Evolutionary conservation across 2,888 invertebrate genomes (phyloP).

Genomic region (Alitta virens): DNA sequence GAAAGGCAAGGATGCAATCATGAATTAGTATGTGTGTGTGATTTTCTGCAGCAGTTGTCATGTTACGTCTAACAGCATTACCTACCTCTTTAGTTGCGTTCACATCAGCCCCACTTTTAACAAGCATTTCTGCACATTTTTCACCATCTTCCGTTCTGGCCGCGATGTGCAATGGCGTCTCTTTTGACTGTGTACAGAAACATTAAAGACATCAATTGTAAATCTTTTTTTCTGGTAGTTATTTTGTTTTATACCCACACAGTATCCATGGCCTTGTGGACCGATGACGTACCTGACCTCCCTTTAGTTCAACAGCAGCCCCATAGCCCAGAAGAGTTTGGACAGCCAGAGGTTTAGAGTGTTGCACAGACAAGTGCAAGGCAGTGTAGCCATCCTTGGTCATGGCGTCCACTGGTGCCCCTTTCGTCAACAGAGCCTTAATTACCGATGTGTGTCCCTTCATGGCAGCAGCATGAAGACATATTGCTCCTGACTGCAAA

Average conservation of each 20-base stretch:
- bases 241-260: too few relatives aligned
- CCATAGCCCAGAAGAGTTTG: conserved; percentile 94
- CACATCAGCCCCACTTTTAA: conserved; percentile 96
- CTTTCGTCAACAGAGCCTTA: conserved; percentile 90
- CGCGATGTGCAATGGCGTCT: conserved; percentile 97
- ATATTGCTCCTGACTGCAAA: conserved; percentile 82
- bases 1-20: conserved; percentile 14
- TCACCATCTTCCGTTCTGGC: conserved; percentile 87
- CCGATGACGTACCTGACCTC: conserved; percentile 56
- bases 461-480: conserved; percentile 95
- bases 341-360: conserved; percentile 77
- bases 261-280: too few relatives aligned
- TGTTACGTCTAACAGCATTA: too few relatives aligned
- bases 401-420: conserved; percentile 92
- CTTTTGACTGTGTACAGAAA: conserved; percentile 63
- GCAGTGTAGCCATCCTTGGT: conserved; percentile 98
- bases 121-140: conserved; percentile 91
- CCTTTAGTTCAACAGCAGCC: conserved; percentile 92
- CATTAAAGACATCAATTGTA: too few relatives aligned
- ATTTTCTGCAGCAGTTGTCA: too few relatives aligned
- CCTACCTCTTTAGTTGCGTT: conserved; percentile 84
- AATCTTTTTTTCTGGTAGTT: too few relatives aligned
- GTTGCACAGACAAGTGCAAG: conserved; percentile 86
- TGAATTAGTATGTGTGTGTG: too few relatives aligned
- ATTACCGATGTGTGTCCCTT: conserved; percentile 97